Conservation (phyloP, 2,797 vertebrate species). For the Pteronotus mesoamericanus region DNA sequence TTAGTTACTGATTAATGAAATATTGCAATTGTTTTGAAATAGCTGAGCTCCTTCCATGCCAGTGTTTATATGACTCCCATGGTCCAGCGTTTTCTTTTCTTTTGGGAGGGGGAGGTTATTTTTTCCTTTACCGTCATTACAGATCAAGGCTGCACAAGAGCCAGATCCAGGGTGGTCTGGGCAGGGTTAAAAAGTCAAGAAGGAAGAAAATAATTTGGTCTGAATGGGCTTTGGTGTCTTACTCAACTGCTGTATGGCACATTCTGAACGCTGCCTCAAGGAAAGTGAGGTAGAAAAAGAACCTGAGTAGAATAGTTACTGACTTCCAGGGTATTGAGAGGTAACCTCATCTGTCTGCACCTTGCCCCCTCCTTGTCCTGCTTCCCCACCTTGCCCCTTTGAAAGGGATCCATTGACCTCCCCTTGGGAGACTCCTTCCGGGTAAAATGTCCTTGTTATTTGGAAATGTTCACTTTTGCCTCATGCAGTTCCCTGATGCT, state of each 20-base stretch:
- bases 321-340: background rate
- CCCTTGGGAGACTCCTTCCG: background rate
- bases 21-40: background rate
- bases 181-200: background rate
- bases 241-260: background rate
- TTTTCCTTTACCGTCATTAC: background rate
- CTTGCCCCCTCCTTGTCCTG: background rate
- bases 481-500: background rate
- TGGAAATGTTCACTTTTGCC: background rate
- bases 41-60: background rate
- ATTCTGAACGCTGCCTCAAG: background rate
- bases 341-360: background rate
- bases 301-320: background rate
- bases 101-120: background rate
- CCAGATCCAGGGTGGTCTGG: background rate
- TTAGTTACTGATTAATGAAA: slow-evolving; percentile 18
- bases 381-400: background rate
- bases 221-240: background rate
- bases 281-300: background rate
- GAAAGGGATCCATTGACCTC: background rate
- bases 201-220: background rate
- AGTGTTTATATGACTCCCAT: background rate
- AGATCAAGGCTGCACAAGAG: background rate
- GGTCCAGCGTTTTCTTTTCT: background rate
- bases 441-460: background rate